Conservation (phyloP, 2,888 invertebrate genomes). For the Gastrophysa polygoni region DNA sequence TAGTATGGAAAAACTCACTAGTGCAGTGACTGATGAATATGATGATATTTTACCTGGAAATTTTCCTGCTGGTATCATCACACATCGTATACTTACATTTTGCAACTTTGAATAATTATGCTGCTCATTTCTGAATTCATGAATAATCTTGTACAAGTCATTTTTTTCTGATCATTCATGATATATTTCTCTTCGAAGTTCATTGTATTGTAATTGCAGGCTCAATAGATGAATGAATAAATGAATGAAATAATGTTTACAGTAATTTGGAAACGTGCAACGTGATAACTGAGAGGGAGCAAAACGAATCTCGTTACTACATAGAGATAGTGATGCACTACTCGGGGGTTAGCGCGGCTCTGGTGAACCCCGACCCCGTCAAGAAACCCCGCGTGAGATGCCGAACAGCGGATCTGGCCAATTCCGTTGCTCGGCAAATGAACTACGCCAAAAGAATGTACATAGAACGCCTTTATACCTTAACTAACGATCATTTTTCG, state of each 20-base stretch:
- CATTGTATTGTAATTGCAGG: too few relatives aligned
- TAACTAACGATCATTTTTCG: slow-evolving; percentile 52
- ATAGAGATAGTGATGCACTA: slow-evolving; percentile 73
- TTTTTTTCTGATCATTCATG: too few relatives aligned
- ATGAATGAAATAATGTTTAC: slow-evolving; percentile 36
- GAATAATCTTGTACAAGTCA: too few relatives aligned
- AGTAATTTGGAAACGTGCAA: slow-evolving; percentile 72
- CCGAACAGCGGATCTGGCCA: slow-evolving; percentile 72
- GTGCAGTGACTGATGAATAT: too few relatives aligned
- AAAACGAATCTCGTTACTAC: slow-evolving; percentile 62
- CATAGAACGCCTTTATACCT: slow-evolving; percentile 80
- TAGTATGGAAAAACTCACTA: too few relatives aligned
- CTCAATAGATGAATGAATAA: too few relatives aligned
- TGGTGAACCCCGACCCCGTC: slow-evolving; percentile 62
- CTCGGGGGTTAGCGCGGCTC: slow-evolving; percentile 57
- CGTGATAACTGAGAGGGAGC: slow-evolving; percentile 61
- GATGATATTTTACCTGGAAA: too few relatives aligned
- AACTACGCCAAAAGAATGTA: slow-evolving; percentile 87
- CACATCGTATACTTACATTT: too few relatives aligned
- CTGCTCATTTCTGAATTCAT: too few relatives aligned
- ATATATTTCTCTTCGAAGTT: too few relatives aligned
- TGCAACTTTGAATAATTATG: too few relatives aligned
- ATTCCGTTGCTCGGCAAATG: slow-evolving; percentile 78
- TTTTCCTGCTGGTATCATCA: too few relatives aligned
- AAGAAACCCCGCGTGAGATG: slow-evolving; percentile 80